Base-by-base conservation (phyloP, 1,140 invertebrate species). In the Philopotamus ludificatus region DNA sequence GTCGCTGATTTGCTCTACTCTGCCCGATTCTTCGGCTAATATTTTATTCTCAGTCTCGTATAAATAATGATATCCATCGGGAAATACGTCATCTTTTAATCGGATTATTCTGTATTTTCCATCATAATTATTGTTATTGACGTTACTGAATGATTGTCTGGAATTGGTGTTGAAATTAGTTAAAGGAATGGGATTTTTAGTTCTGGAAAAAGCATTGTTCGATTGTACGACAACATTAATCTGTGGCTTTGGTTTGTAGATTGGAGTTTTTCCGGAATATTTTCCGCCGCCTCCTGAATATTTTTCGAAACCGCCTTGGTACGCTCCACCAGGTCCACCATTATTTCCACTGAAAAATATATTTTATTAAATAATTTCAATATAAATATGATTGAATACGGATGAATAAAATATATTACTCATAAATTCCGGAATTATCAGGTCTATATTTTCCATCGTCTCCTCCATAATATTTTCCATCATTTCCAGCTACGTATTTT, bases 11-110 rank as follows among this genome's bases (percentile, higher is more conserved):
- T 75, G 73, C 44, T 80, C 77, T 8, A 82, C 74, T 25, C 73
- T 74, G 22, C 85, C 86, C 16, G 72, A 73, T 71, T 87, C 85
- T 21, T 81, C 73, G 2, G 77, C 81, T 1, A 76, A 72, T 21
- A 87, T 87, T 47, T 85, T 86, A 68, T 88, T 85, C 25, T 82
- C 84, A 3, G 85, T 86, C 67, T 87, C 86, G 71, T 84, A 88
- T 4, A 78, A 77, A 72, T 81, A 83, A 67, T 81, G 80, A 73
- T 81, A 83, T 26, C 78, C 78, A 7, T 80, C 78, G 1, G 76
- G 74, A 0, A 65, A 47, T 10, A 76, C 68, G 7, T 80, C 77
- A 0, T 71, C 66, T 47, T 77, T 77, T 65, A 75, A 72, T 45
- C 77, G 77, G 49, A 81, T 75, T 67, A 79, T 77, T 16, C 75